Evolutionary conservation across 2,113 vertebrate species (phyloP).

Genomic region (Canis aureus): DNA sequence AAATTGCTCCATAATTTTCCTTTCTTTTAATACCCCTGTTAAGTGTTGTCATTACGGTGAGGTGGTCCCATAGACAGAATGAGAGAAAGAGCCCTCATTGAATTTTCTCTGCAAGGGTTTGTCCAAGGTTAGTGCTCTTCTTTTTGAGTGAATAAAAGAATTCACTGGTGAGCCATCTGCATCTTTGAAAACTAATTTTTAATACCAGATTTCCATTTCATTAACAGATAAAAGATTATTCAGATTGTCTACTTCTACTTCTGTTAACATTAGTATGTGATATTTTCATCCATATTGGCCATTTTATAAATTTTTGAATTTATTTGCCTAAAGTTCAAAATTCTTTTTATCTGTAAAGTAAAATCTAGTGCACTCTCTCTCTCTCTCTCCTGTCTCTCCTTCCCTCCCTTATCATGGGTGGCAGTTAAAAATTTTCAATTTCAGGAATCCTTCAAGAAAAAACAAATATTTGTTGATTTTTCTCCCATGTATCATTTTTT

Average conservation of each 20-base stretch:
- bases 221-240: neutral
- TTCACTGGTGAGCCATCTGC: neutral
- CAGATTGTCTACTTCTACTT: neutral
- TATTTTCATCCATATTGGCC: neutral
- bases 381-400: neutral
- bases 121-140: neutral
- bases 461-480: neutral
- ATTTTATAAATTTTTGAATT: neutral
- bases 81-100: neutral
- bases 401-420: neutral
- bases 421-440: neutral
- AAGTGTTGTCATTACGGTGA: neutral
- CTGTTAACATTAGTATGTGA: neutral
- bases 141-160: slow-evolving; percentile 1
- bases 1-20: neutral
- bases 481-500: neutral
- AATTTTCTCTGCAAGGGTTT: neutral
- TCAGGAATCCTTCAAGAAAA: neutral
- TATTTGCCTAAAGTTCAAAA: neutral
- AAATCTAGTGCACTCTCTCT: neutral
- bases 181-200: slow-evolving; percentile 11
- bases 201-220: neutral
- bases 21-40: neutral
- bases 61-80: neutral
- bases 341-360: neutral